phyloP scores from a whole-genome alignment of 2,113 vertebrate species.

The Ceyx melanurus region DNA sequence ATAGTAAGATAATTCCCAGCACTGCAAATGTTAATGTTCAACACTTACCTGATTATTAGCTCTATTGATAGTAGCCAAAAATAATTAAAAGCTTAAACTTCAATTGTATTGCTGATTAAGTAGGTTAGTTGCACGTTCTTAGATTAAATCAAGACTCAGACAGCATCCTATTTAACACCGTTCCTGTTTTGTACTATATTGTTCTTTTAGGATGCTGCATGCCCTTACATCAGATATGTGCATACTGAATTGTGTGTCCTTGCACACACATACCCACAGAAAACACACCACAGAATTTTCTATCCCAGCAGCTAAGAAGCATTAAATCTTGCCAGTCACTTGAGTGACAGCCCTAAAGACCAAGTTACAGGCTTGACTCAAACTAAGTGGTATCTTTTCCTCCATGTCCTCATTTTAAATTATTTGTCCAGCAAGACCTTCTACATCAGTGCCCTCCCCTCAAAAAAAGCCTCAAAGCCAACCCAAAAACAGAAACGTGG shows the following conservation, averaged over 20 bases:
- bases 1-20: neutral
- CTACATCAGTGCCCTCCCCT: neutral
- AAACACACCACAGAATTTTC: neutral
- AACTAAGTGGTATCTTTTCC: neutral
- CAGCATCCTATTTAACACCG: neutral
- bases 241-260: neutral
- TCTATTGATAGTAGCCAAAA: neutral
- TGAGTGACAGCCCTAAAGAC: neutral
- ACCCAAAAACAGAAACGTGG: neutral
- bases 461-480: neutral
- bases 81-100: conserved; percentile 11
- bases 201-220: neutral
- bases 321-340: neutral
- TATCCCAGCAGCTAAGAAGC: neutral
- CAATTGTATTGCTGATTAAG: neutral
- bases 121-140: neutral
- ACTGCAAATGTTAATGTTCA: neutral
- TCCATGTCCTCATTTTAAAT: neutral
- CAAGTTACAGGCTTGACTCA: neutral
- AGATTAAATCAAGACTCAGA: neutral
- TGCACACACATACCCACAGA: neutral
- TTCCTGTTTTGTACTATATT: neutral
- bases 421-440: neutral
- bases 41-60: neutral
- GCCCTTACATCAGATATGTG: neutral